phyloP scores from a whole-genome alignment of 2,797 vertebrate species.

The Pangasius larnaudii region DNA sequence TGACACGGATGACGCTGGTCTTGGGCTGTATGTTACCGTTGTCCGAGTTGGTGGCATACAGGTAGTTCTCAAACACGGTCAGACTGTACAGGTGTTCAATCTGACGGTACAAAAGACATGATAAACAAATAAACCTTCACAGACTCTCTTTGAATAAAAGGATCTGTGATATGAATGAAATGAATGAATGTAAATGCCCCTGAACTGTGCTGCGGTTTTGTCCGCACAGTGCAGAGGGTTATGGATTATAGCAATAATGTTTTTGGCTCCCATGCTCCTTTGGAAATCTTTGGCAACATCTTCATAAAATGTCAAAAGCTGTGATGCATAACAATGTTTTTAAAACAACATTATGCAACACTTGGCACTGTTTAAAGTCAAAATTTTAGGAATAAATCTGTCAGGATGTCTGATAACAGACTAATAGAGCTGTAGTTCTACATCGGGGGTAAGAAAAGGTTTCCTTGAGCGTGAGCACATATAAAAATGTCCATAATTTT shows the following conservation, averaged over 20 bases:
- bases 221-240: background rate
- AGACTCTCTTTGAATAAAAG: background rate
- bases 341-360: conserved; percentile 19
- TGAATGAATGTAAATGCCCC: background rate
- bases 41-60: conserved; percentile 96
- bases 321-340: conserved; percentile 18
- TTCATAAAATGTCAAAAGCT: background rate
- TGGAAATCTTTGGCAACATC: conserved; percentile 21
- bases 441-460: background rate
- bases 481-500: background rate
- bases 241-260: conserved; percentile 17
- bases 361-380: background rate
- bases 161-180: background rate
- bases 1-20: conserved; percentile 93
- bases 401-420: background rate
- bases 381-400: conserved; percentile 1
- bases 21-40: conserved; percentile 95
- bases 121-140: conserved; percentile 3
- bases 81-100: conserved; percentile 94
- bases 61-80: conserved; percentile 97
- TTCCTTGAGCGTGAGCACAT: background rate
- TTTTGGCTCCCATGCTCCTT: conserved; percentile 12
- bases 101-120: conserved; percentile 66
- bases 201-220: background rate
- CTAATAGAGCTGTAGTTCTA: background rate